A percentile compares a stretch with the other conserved stretches of the same genome.
Evolutionary conservation across 2,113 vertebrate genomes (phyloP).

Genomic region (Dasyprocta punctata): DNA sequence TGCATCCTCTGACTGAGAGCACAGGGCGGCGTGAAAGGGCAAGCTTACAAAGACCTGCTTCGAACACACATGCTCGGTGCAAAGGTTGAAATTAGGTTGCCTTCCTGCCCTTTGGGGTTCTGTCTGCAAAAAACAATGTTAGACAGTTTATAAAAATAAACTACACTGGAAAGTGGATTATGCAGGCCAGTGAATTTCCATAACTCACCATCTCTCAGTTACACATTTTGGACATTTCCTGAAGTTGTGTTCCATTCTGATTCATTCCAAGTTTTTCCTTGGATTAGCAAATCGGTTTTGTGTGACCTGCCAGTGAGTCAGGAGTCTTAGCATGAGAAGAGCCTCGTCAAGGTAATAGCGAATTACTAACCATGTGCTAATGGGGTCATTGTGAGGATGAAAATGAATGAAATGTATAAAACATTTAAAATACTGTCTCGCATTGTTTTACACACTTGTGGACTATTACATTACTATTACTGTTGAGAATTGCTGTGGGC

Average conservation of each 20-base stretch:
- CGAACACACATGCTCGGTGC: accelerated
- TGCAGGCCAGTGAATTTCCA: neutral
- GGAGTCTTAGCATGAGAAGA: neutral
- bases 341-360: neutral
- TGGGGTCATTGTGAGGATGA: neutral
- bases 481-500: neutral
- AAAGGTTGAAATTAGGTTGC: neutral
- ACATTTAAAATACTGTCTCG: neutral
- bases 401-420: neutral
- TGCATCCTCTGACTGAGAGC: neutral
- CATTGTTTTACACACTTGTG: neutral
- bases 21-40: neutral
- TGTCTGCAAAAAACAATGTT: neutral
- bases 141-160: neutral
- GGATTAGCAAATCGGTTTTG: slow-evolving; percentile 2
- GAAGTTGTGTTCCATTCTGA: slow-evolving; percentile 58
- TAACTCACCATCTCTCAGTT: neutral
- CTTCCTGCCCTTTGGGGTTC: neutral
- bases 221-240: slow-evolving; percentile 39
- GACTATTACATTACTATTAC: neutral
- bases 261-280: slow-evolving; percentile 6
- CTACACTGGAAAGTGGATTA: neutral
- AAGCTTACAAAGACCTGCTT: accelerated
- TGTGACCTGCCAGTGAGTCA: slow-evolving; percentile 66
- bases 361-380: neutral